Evolutionary conservation across 2,113 vertebrate genomes (phyloP).

Genomic region (Numida meleagris): DNA sequence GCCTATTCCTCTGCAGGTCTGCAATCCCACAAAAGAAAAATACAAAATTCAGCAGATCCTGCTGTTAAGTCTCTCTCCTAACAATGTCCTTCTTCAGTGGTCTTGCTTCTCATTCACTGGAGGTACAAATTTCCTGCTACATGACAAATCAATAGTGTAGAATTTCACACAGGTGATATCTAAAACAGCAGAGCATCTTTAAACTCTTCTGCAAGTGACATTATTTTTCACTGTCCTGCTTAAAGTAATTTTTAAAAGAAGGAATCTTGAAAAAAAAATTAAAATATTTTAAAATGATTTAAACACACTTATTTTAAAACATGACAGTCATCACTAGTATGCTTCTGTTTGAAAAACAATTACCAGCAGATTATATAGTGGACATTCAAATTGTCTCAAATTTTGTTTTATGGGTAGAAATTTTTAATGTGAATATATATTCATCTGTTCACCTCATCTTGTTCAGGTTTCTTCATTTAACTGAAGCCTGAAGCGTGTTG

Average conservation of each 20-base stretch:
- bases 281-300: too few relatives aligned
- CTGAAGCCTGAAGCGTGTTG: not conserved
- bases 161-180: not conserved
- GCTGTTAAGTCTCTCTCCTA: not conserved
- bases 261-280: accelerated
- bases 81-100: not conserved
- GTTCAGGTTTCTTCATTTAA: not conserved
- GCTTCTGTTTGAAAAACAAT: not conserved
- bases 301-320: not conserved
- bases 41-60: not conserved
- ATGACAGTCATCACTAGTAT: accelerated
- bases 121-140: not conserved
- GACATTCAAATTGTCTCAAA: not conserved
- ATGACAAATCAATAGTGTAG: not conserved
- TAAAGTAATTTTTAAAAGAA: not conserved
- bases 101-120: not conserved
- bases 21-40: not conserved
- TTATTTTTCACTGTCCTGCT: not conserved
- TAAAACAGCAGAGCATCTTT: not conserved
- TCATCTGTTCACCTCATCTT: not conserved
- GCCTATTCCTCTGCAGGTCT: not conserved
- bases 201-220: not conserved
- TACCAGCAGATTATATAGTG: not conserved
- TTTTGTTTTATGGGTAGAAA: not conserved
- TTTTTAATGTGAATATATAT: not conserved